Conservation (phyloP, 2,888 invertebrate genomes). For the Andrena chrysosceles region DNA sequence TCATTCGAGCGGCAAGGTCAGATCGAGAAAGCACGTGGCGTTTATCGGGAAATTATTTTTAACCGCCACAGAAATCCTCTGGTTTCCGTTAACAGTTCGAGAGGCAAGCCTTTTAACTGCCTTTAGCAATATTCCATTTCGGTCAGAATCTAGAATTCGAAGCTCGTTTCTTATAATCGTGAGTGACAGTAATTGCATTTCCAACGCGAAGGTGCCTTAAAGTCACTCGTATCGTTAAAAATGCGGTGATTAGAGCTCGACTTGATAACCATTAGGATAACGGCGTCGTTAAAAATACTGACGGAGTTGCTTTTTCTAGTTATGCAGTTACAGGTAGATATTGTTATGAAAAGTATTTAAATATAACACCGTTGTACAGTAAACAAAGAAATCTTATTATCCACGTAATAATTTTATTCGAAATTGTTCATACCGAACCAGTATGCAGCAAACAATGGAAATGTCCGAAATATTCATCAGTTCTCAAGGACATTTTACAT, state of each 20-base stretch:
- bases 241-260: not conserved
- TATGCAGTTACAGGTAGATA: not conserved
- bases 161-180: too few species aligned
- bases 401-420: too few species aligned
- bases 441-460: too few species aligned
- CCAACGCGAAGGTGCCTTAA: not conserved
- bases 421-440: too few species aligned
- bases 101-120: not conserved
- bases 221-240: not conserved
- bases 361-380: too few species aligned
- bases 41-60: constrained; percentile 42
- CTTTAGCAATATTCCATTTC: too few species aligned
- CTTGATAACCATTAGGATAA: not conserved
- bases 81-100: not conserved
- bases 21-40: constrained; percentile 49
- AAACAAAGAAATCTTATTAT: too few species aligned
- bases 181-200: not conserved
- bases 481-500: too few species aligned
- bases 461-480: too few species aligned
- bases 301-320: not conserved
- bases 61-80: not conserved
- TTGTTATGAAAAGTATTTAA: not conserved
- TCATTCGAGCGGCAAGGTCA: constrained; percentile 11
- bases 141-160: not conserved
- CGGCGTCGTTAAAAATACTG: not conserved